A percentile compares a stretch with the other conserved stretches of the same genome.
phyloP scores from a whole-genome alignment of 1,140 invertebrate genomes.

The Dufourea novaeangliae region DNA sequence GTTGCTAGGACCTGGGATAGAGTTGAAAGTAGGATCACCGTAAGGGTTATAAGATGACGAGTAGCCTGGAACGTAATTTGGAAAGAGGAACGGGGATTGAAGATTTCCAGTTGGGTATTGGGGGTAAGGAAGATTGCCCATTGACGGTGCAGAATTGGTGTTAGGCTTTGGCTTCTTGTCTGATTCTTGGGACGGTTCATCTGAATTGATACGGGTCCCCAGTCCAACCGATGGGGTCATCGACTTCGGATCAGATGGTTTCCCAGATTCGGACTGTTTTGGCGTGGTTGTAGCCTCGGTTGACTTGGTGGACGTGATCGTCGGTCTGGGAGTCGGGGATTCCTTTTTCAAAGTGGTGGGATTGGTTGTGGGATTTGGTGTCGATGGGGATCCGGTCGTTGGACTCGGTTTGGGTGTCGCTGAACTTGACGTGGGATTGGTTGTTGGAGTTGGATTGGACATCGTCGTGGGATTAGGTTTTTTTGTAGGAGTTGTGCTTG shows the following conservation, averaged over 20 bases:
- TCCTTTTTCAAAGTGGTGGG: constrained; percentile 8
- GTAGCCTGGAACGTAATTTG: not conserved
- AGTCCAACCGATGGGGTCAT: not conserved
- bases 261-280: constrained; percentile 19
- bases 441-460: not conserved
- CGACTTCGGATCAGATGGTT: not conserved
- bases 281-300: constrained; percentile 12
- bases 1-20: constrained; percentile 15
- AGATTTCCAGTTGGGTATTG: not conserved
- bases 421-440: constrained; percentile 9
- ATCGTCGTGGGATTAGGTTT: not conserved
- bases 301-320: constrained; percentile 1
- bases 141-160: too few relatives aligned
- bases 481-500: constrained; percentile 1
- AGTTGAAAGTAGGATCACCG: constrained; percentile 27
- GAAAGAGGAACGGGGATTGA: not conserved
- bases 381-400: not conserved
- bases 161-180: not conserved
- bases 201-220: not conserved
- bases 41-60: not conserved
- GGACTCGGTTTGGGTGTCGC: not conserved
- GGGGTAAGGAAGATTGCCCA: too few relatives aligned
- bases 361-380: not conserved
- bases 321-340: not conserved
- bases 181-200: not conserved